Percentiles rank a stretch among this genome's conserved stretches.
Conservation (phyloP, 2,113 vertebrate species). For the Rhinoderma darwinii region DNA sequence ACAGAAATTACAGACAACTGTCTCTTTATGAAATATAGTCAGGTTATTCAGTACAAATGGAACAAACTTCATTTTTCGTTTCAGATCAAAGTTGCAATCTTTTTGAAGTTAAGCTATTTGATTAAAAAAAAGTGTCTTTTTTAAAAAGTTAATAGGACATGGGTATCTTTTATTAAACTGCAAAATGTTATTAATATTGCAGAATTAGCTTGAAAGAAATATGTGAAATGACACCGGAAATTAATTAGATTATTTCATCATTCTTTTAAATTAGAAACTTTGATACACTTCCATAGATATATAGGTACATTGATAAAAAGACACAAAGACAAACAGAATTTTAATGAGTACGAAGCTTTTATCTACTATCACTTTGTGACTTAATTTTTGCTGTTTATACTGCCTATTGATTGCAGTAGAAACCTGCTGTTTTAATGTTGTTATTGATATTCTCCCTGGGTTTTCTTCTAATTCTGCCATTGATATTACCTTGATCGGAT, state of each 20-base stretch:
- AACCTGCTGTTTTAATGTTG: constrained; percentile 92
- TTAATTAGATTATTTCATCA: constrained; percentile 89
- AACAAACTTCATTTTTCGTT: constrained; percentile 77
- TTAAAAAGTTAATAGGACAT: constrained; percentile 82
- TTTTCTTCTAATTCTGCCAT: constrained; percentile 85
- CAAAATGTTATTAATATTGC: constrained; percentile 83
- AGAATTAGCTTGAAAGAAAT: constrained; percentile 83
- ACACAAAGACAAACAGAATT: constrained; percentile 94
- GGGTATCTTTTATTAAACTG: constrained; percentile 85
- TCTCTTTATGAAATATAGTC: constrained; percentile 69
- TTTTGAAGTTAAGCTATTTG: constrained; percentile 83
- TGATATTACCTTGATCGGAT: constrained; percentile 93
- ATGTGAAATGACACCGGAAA: constrained; percentile 83
- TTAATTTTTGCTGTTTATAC: constrained; percentile 88
- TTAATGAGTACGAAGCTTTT: constrained; percentile 91
- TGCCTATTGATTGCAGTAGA: constrained; percentile 88
- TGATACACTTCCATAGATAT: constrained; percentile 88
- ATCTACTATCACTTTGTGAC: constrained; percentile 89
- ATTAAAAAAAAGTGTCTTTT: constrained; percentile 76
- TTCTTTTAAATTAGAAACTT: constrained; percentile 89
- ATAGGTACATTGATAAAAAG: constrained; percentile 94
- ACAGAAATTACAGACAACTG: constrained; percentile 68
- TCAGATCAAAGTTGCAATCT: constrained; percentile 81
- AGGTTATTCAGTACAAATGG: constrained; percentile 79
- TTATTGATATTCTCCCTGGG: constrained; percentile 89